Evolutionary conservation across 2,797 vertebrate genomes (phyloP).

Genomic region (Mycteria americana): DNA sequence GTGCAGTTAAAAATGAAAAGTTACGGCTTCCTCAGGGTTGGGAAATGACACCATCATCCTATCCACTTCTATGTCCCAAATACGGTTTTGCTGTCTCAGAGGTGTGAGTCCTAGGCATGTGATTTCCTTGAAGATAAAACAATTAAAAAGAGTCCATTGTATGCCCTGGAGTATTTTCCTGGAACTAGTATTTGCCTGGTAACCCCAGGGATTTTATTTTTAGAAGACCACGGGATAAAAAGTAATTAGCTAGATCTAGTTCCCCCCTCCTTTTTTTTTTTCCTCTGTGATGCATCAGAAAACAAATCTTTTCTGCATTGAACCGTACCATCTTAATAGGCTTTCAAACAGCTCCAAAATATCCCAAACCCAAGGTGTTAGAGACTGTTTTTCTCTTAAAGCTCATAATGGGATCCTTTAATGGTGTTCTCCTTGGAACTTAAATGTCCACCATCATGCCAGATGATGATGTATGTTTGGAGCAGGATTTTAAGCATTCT

Average conservation of each 20-base stretch:
- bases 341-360: neutral
- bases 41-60: neutral
- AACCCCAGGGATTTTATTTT: constrained; percentile 48
- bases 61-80: neutral
- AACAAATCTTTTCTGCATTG: neutral
- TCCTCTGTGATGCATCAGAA: neutral
- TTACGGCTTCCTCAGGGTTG: neutral
- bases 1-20: neutral
- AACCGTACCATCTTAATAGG: neutral
- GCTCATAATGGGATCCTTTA: neutral
- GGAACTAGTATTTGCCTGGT: neutral
- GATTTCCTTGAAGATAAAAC: constrained; percentile 28
- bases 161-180: constrained; percentile 24
- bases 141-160: neutral
- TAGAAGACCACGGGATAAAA: neutral
- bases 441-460: neutral
- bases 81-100: constrained; percentile 14
- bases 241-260: constrained; percentile 39
- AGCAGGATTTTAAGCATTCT: neutral
- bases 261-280: neutral
- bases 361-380: neutral
- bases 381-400: neutral
- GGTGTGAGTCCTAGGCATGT: neutral
- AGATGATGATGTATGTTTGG: neutral
- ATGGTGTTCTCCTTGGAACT: neutral